These are phyloP conservation scores for Ophioninae sp. DNA, from an alignment of 2,888 invertebrate genomes.

Conservation along the genomic window DNA sequence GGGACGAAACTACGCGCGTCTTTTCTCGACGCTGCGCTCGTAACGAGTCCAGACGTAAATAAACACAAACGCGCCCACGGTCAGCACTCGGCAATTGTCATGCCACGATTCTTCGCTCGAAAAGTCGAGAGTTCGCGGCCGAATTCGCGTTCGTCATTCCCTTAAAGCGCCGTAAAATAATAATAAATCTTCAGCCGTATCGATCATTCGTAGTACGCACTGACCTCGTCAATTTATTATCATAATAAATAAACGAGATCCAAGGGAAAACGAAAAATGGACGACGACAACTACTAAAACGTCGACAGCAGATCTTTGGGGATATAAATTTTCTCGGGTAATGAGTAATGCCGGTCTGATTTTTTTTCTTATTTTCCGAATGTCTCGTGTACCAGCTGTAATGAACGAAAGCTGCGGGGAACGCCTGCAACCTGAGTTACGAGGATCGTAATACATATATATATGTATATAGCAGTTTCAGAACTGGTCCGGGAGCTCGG, in stretches of 20 bases:
- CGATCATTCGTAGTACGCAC: background rate
- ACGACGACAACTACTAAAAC: background rate
- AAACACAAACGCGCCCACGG: no score
- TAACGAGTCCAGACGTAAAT: no score
- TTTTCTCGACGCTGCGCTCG: no score
- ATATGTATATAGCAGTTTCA: background rate
- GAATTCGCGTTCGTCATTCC: no score
- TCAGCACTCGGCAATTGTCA: no score
- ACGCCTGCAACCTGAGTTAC: slow-evolving; percentile 2
- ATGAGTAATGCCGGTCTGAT: background rate
- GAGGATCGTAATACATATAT: background rate
- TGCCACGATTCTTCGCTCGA: no score
- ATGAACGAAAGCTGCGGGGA: background rate
- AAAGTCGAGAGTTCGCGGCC: no score
- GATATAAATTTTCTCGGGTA: background rate
- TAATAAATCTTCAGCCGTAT: background rate
- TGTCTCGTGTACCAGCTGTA: background rate
- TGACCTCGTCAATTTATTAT: background rate
- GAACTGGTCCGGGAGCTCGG: background rate
- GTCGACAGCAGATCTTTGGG: background rate
- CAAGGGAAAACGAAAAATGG: background rate
- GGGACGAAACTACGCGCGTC: no score
- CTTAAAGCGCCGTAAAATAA: background rate
- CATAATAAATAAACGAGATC: background rate
- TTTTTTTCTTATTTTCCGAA: background rate